Base-by-base conservation (phyloP, 2,113 vertebrate genomes). In the Campylomormyrus numenius region DNA sequence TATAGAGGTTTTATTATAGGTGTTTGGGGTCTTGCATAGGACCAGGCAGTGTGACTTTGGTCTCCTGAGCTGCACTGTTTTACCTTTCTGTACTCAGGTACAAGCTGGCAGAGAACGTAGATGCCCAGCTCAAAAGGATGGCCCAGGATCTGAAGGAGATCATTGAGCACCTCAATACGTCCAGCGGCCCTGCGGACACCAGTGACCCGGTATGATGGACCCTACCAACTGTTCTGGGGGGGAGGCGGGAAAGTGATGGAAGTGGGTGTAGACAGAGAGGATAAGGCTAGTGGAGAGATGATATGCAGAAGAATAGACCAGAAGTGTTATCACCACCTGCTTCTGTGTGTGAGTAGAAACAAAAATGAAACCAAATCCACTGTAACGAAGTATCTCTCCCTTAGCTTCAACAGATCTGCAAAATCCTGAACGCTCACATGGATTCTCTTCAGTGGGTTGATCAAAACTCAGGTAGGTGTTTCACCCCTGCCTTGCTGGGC, bases 401-500 rank as follows among this genome's bases (percentile, higher is more conserved):
- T 66, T 88, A 98, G 93, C 97, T 99, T 85, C 98, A 99, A 93
- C 98, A 99, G 93, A 99, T 99, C 93, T 99, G 98, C 93, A 99
- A 98, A 93, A 99, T 99, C 87, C 92, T 99, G 90, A 99, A 99
- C 1, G 98, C 98, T 0, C 98, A 99, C 94, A 98, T 99, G 98
- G 98, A 98, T 93, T 99, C 98, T 0, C 94, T 99, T 90, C 98
- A 99, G 94, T 99, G 98, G 98, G 96, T 99, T 0, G 98, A 99
- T 88, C 98, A 99, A 94, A 99, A 98, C 91, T 98, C 98, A 8
- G 97, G 97, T 95, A 94, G 90, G 94, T 92, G 49, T 91, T 19
- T 39, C 42, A 13, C 10, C 24, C 27, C 77, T 19, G n/a, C 62
- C 10, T 62, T 62, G 50, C 62, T 85, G 27, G n/a, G n/a, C 17